Percentiles rank a stretch among this genome's conserved stretches.
phyloP scores from a whole-genome alignment of 2,797 vertebrate genomes.

The Anolis apletophallus region DNA sequence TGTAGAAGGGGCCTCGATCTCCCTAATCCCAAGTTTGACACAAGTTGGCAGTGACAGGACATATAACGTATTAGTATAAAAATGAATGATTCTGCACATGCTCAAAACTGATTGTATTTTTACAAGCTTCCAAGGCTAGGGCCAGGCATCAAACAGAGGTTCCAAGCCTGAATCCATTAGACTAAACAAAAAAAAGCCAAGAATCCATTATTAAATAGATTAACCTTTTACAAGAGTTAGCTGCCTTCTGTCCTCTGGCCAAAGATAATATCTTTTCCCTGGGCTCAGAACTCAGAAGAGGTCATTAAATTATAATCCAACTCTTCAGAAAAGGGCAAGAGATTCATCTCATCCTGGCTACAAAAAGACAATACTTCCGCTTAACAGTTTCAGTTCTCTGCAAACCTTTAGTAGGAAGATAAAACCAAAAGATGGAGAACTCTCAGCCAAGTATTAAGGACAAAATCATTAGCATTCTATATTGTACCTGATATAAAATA shows the following conservation, averaged over 20 bases:
- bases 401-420: conserved; percentile 30
- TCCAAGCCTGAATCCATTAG: conserved; percentile 14
- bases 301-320: conserved; percentile 55
- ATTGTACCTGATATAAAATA: conserved; percentile 38
- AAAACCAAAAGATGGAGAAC: conserved; percentile 18
- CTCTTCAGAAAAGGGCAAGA: conserved; percentile 49
- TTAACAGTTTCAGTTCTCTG: conserved; percentile 50
- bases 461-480: conserved; percentile 24
- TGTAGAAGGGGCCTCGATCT: not conserved
- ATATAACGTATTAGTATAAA: not conserved
- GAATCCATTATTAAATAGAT: conserved; percentile 49
- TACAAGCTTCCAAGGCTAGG: not conserved
- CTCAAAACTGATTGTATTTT: not conserved
- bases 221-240: conserved; percentile 64
- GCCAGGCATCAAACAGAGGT: not conserved
- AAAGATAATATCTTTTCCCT: conserved; percentile 63
- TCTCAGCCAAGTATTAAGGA: conserved; percentile 10
- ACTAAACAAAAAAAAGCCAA: conserved; percentile 39
- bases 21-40: not conserved
- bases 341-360: conserved; percentile 37
- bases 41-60: not conserved
- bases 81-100: conserved; percentile 17
- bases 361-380: conserved; percentile 55
- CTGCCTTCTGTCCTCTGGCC: conserved; percentile 59
- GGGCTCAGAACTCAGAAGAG: conserved; percentile 47